Evolutionary conservation across 1,140 invertebrate species (phyloP).

Genomic region (Mesaphorura yosii): DNA sequence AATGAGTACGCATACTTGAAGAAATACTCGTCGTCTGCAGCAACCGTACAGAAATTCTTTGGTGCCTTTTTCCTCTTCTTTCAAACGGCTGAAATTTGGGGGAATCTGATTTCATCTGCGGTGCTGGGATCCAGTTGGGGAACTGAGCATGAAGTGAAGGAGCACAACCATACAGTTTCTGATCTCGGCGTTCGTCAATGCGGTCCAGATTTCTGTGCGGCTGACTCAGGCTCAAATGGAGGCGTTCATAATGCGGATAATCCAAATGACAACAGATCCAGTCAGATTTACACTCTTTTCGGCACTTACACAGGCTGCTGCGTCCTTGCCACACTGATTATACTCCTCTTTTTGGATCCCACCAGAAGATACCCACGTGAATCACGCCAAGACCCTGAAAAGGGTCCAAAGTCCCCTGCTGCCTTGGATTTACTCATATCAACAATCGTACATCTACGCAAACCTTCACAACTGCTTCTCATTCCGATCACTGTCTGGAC

Average conservation of each 20-base stretch:
- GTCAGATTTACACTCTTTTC: background rate
- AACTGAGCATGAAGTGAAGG: constrained; percentile 31
- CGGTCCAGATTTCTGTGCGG: constrained; percentile 69
- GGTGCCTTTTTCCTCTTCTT: constrained; percentile 96
- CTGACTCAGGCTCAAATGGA: no score
- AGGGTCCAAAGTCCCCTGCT: background rate
- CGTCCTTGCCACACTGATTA: background rate
- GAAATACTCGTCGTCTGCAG: constrained; percentile 51
- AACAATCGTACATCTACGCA: background rate
- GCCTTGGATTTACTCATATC: no score
- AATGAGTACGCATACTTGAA: background rate
- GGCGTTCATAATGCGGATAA: background rate
- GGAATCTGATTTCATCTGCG: constrained; percentile 87
- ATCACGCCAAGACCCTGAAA: background rate
- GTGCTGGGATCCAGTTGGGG: constrained; percentile 54
- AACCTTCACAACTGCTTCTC: constrained; percentile 71
- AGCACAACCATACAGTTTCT: background rate
- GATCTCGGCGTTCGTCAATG: constrained; percentile 44
- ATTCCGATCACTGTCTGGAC: constrained; percentile 65
- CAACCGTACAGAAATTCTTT: constrained; percentile 86
- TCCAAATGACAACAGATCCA: background rate
- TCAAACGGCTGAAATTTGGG: constrained; percentile 84
- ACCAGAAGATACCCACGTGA: constrained; percentile 66
- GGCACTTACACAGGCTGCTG: background rate
- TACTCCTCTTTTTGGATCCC: constrained; percentile 16